These are phyloP conservation scores for Clarias macrocephalus DNA, from an alignment of 2,113 vertebrate species.

Conservation along the genomic window DNA sequence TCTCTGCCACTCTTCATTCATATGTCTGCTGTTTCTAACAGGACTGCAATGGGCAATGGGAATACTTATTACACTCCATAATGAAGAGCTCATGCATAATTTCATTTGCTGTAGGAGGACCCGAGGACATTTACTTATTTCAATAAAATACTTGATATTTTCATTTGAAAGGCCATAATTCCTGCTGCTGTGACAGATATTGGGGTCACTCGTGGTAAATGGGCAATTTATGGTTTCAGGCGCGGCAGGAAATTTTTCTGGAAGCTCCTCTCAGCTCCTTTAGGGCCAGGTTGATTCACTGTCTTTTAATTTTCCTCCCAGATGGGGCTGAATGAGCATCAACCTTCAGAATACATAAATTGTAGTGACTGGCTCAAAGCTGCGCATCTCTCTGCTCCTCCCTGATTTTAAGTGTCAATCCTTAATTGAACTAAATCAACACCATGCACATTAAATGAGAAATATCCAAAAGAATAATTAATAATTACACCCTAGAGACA, in stretches of 20 bases:
- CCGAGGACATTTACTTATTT: conserved; percentile 76
- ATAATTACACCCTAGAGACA: conserved; percentile 27
- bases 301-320: conserved; percentile 67
- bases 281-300: conserved; percentile 68
- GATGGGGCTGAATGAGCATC: conserved; percentile 61
- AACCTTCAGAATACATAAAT: conserved; percentile 57
- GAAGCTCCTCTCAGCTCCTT: conserved; percentile 63
- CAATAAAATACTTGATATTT: conserved; percentile 77
- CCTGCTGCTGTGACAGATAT: conserved; percentile 68
- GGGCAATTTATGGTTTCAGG: conserved; percentile 72
- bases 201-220: conserved; percentile 75
- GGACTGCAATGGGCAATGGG: conserved; percentile 63
- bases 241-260: conserved; percentile 68
- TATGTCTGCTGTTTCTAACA: conserved; percentile 65
- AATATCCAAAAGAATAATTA: conserved; percentile 4
- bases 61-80: conserved; percentile 73
- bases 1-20: conserved; percentile 51
- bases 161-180: conserved; percentile 74
- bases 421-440: conserved; percentile 23
- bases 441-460: not conserved
- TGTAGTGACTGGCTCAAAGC: conserved; percentile 9
- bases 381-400: conserved; percentile 12
- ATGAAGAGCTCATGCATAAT: conserved; percentile 76
- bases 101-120: conserved; percentile 73
- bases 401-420: conserved; percentile 5